A percentile compares a stretch with the other conserved stretches of the same genome.
Evolutionary conservation across 1,140 invertebrate species (phyloP).

Genomic region (Bombus impatiens): DNA sequence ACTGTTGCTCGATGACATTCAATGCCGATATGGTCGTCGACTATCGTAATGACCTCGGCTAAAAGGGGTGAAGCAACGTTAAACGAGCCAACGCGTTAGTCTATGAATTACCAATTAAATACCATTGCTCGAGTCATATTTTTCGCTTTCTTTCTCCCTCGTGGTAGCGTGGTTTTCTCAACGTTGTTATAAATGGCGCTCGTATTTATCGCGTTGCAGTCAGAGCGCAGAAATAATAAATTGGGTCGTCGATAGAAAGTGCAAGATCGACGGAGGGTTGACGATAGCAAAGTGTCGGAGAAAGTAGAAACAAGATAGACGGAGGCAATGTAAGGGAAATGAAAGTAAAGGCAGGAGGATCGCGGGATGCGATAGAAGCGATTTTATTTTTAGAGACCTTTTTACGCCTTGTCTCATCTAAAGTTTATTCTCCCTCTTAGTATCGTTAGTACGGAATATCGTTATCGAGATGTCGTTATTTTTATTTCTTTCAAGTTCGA

Average conservation of each 20-base stretch:
- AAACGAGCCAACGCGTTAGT: not conserved
- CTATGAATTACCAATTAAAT: not conserved
- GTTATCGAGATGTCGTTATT: slow-evolving; percentile 54
- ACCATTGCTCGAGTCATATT: not conserved
- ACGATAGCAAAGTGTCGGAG: not conserved
- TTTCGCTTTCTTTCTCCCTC: not conserved
- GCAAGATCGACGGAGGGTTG: not conserved
- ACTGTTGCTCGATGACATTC: slow-evolving; percentile 8
- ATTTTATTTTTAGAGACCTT: slow-evolving; percentile 48
- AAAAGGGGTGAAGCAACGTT: not conserved
- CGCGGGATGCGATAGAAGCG: not conserved
- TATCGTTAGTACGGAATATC: slow-evolving; percentile 23
- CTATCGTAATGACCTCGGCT: not conserved
- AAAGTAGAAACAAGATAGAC: not conserved
- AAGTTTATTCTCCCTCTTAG: slow-evolving; percentile 27
- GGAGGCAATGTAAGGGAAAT: not conserved
- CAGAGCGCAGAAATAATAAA: not conserved
- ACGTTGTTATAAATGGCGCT: not conserved
- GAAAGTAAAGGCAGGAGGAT: not conserved
- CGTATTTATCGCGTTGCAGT: not conserved
- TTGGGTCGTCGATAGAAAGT: not conserved
- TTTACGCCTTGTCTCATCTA: not conserved
- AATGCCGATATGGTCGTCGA: not conserved
- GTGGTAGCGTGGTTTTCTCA: not conserved
- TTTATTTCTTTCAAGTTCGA: slow-evolving; percentile 36